Conservation (phyloP, 2,797 vertebrate genomes). For the Antrozous pallidus region DNA sequence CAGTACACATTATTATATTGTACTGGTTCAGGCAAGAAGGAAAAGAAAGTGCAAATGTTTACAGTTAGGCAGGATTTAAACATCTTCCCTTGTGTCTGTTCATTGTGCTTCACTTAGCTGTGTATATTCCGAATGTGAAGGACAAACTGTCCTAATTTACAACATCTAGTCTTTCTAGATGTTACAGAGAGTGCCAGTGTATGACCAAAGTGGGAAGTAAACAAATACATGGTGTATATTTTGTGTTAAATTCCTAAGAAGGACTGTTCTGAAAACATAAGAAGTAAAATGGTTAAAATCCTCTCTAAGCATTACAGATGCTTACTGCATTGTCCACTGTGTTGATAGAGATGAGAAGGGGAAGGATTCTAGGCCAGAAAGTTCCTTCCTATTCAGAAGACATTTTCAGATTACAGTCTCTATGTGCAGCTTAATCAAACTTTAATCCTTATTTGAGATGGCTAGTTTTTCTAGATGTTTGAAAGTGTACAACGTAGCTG, state of each 20-base stretch:
- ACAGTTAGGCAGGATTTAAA: not conserved
- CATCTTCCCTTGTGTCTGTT: not conserved
- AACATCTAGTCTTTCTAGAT: conserved; percentile 27
- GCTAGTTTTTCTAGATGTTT: conserved; percentile 9
- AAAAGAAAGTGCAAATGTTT: not conserved
- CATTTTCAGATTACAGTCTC: not conserved
- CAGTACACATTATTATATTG: not conserved
- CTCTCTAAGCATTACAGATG: not conserved
- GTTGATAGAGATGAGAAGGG: not conserved
- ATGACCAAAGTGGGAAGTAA: not conserved
- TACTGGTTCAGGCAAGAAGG: not conserved
- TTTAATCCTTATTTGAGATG: not conserved
- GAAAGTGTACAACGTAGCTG: too few species aligned
- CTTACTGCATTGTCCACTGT: not conserved
- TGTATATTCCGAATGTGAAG: conserved; percentile 33
- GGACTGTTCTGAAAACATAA: not conserved
- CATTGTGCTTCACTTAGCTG: conserved; percentile 5
- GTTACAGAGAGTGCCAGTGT: conserved; percentile 23
- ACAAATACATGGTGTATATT: not conserved
- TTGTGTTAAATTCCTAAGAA: not conserved
- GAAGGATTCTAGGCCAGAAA: not conserved
- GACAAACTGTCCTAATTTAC: not conserved
- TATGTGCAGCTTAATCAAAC: not conserved
- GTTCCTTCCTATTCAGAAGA: not conserved
- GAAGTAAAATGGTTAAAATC: not conserved